Evolutionary conservation across 2,797 vertebrate species (phyloP), one percentile per base, ranked within the genome.

Genomic region (Danio jaintianensis): DNA sequence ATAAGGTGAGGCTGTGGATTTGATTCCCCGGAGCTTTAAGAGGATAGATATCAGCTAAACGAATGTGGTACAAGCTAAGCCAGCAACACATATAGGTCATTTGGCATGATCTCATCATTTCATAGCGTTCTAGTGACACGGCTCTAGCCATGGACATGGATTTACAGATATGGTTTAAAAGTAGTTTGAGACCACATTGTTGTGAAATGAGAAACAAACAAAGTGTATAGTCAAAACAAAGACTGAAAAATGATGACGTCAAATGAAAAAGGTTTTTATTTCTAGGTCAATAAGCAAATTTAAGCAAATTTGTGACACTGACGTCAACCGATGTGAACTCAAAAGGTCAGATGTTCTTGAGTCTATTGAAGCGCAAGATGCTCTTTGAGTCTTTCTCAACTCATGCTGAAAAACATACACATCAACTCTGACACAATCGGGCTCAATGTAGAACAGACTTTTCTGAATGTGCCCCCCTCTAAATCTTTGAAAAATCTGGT

Each of bases 281-380:
- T 71, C 29, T 53, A 71, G 52, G 69, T 43, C 50, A 42, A 36
- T 71, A 56, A 56, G 12, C 69, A 71, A 71, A 69, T 69, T 67
- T 48, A 67, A 48, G 64, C 43, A 67, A 67, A 69, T 52, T 2
- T 69, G 66, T 52, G 22, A 52, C 42, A 12, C 48, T 69, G 15
- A 52, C 48, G 3, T 69, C 67, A 52, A 52, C 48, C 18, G 29
- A 53, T 38, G 67, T 53, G 48, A 53, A 53, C 67, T 70, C 48
- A 18, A 38, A 70, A 53, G 67, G 29, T 69, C 67, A 18, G 48
- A 69, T 69, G 67, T 40, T 70, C 48, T 70, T 40, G 29, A 53
- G 10, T 70, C 48, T n/a, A 53, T 4, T 40, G 29, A 38, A 40
- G 67, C 67, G 7, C 29, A 70, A 69, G 6, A 69, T 52, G 29